These are phyloP conservation scores for Amyelois transitella DNA, from an alignment of 1,140 invertebrate genomes.

Conservation along the genomic window DNA sequence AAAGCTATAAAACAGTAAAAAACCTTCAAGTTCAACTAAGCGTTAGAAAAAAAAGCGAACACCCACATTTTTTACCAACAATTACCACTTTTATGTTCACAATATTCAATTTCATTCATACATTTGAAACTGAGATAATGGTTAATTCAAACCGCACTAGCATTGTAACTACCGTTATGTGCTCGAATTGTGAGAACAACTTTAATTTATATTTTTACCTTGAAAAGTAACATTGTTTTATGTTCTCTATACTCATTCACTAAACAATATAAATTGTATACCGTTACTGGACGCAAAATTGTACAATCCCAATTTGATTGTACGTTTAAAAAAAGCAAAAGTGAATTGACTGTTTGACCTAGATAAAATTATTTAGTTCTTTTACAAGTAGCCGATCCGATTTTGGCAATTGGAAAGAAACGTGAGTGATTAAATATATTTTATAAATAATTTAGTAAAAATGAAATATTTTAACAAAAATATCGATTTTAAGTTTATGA, in stretches of 20 bases:
- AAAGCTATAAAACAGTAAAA: too few relatives aligned
- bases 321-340: background rate
- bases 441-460: too few relatives aligned
- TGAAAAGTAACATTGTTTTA: slow-evolving; percentile 12
- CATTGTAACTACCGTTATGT: slow-evolving; percentile 2
- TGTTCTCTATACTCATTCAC: slow-evolving; percentile 2
- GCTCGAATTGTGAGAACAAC: slow-evolving; percentile 7
- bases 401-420: too few relatives aligned
- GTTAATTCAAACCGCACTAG: background rate
- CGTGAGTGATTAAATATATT: too few relatives aligned
- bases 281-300: slow-evolving; percentile 1
- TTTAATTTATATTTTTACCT: slow-evolving; percentile 11
- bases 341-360: background rate
- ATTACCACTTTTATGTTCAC: background rate
- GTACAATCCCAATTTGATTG: background rate
- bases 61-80: background rate
- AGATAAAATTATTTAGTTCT: background rate
- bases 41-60: too few relatives aligned
- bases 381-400: too few relatives aligned
- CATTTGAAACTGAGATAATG: background rate
- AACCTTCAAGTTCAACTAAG: too few relatives aligned
- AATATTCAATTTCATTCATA: background rate
- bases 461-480: background rate
- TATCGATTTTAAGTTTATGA: too few relatives aligned
- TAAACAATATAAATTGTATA: slow-evolving; percentile 3